Conservation (phyloP, 2,888 invertebrate species). For the Sarcophaga subvicina region DNA sequence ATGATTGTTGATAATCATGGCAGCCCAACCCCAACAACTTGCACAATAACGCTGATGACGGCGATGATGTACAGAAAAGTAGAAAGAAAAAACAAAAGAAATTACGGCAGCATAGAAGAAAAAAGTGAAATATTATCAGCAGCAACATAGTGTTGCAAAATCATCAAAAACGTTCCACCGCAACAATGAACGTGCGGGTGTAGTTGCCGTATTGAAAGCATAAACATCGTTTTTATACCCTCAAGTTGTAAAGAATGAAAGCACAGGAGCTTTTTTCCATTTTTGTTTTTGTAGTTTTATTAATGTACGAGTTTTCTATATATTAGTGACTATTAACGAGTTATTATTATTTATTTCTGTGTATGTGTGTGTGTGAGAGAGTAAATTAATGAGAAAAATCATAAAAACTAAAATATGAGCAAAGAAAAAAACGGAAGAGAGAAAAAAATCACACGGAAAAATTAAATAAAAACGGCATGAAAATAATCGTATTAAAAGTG, state of each 20-base stretch:
- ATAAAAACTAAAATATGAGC: constrained; percentile 36
- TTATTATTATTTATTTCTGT: background rate
- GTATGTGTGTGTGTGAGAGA: constrained; percentile 29
- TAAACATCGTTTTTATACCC: background rate
- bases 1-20: constrained; percentile 64
- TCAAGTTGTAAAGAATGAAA: constrained; percentile 14
- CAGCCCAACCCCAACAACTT: constrained; percentile 43
- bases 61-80: constrained; percentile 21
- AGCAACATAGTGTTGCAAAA: constrained; percentile 54
- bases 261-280: background rate
- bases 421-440: background rate
- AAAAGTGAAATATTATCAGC: constrained; percentile 29
- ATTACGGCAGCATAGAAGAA: background rate
- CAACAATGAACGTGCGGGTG: too few relatives aligned
- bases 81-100: background rate
- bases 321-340: constrained; percentile 40
- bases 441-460: constrained; percentile 10
- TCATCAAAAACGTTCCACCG: constrained; percentile 35
- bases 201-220: background rate
- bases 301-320: background rate
- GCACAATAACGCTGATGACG: constrained; percentile 48
- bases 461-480: constrained; percentile 7
- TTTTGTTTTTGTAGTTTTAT: background rate
- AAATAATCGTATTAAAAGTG: background rate
- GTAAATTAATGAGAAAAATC: constrained; percentile 58